A percentile compares a stretch with the other conserved stretches of the same genome.
Evolutionary conservation across 1,140 invertebrate genomes (phyloP).

Genomic region (Chrysopa pallens): DNA sequence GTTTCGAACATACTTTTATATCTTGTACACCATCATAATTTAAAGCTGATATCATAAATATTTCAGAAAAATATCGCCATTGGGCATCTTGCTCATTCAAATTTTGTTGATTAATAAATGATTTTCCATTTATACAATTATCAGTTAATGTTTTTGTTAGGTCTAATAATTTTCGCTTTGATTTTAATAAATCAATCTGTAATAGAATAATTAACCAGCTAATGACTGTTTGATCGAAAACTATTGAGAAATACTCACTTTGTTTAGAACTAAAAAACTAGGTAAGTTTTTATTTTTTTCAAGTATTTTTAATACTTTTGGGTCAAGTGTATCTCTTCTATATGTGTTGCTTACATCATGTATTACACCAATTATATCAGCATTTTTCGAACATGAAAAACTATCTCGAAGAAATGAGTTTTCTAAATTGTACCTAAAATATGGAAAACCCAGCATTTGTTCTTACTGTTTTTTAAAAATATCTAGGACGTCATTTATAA

Average conservation of each 20-base stretch:
- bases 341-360: slow-evolving; percentile 65
- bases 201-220: slow-evolving; percentile 9
- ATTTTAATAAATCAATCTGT: slow-evolving; percentile 60
- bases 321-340: slow-evolving; percentile 43
- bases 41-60: slow-evolving; percentile 80
- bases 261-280: slow-evolving; percentile 73
- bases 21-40: slow-evolving; percentile 56
- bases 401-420: slow-evolving; percentile 44
- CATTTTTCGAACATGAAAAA: slow-evolving; percentile 40
- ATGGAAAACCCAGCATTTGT: too few relatives aligned
- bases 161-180: slow-evolving; percentile 55
- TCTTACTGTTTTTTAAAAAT: too few relatives aligned
- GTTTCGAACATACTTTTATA: slow-evolving; percentile 36
- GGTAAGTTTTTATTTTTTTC: slow-evolving; percentile 39
- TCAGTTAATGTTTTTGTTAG: slow-evolving; percentile 48
- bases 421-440: slow-evolving; percentile 43
- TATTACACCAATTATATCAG: slow-evolving; percentile 70
- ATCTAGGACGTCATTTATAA: too few relatives aligned
- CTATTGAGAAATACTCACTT: slow-evolving; percentile 32
- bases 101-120: slow-evolving; percentile 4
- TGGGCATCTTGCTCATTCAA: slow-evolving; percentile 8
- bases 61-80: slow-evolving; percentile 60
- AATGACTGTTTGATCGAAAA: neutral
- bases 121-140: slow-evolving; percentile 31
- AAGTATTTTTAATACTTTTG: slow-evolving; percentile 49